A percentile compares a stretch with the other conserved stretches of the same genome.
phyloP scores from a whole-genome alignment of 1,140 invertebrate species.

The Stegodyphus dumicola region DNA sequence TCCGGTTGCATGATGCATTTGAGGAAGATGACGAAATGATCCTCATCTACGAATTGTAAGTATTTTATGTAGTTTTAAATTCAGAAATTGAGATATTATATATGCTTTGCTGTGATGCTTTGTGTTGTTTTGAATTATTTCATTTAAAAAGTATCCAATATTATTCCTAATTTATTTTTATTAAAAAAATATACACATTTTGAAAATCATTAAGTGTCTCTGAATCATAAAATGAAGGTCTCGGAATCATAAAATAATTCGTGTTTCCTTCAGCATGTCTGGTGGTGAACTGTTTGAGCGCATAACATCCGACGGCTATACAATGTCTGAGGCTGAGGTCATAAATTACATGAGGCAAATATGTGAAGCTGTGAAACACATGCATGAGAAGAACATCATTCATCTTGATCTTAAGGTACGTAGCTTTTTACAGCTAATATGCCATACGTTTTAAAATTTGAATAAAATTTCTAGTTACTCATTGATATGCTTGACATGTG shows the following conservation, averaged over 20 bases:
- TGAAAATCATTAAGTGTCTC: too few species aligned
- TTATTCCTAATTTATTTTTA: too few species aligned
- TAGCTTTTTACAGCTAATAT: too few species aligned
- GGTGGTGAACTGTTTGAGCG: conserved; percentile 98
- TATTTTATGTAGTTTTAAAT: conserved; percentile 26
- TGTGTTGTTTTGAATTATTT: too few species aligned
- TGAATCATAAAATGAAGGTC: too few species aligned
- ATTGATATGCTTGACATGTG: too few species aligned
- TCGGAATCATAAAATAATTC: neutral
- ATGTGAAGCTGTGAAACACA: conserved; percentile 97
- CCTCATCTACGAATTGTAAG: conserved; percentile 98
- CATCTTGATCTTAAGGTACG: conserved; percentile 80
- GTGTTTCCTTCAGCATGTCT: conserved; percentile 78
- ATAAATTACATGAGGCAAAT: conserved; percentile 99
- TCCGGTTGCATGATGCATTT: conserved; percentile 98
- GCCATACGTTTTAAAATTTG: too few species aligned
- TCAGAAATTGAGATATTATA: too few species aligned
- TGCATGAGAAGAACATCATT: conserved; percentile 99
- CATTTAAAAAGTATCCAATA: too few species aligned
- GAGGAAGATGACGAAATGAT: conserved; percentile 99
- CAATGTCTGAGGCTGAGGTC: conserved; percentile 99
- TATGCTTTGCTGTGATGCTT: too few species aligned
- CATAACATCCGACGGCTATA: conserved; percentile 96
- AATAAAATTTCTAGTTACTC: too few species aligned
- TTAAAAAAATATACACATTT: too few species aligned